Evolutionary conservation across 2,888 invertebrate species (phyloP).

Genomic region (Oligia fasciuncula): DNA sequence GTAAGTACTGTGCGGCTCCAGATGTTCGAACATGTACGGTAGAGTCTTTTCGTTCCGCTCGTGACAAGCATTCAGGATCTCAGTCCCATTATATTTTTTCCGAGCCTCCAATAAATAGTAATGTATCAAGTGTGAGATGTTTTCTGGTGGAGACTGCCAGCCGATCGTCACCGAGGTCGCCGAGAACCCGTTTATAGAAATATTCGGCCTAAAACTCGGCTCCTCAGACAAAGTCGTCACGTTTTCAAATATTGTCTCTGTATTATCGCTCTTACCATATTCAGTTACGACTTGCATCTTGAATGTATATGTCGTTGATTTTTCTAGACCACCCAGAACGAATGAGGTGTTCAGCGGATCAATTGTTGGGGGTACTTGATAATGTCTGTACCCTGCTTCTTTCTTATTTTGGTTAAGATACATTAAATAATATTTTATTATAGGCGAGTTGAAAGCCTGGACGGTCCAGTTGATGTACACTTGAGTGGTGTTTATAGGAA

Average conservation of each 20-base stretch:
- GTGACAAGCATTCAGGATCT: conserved; percentile 89
- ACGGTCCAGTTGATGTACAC: conserved; percentile 96
- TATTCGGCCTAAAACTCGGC: conserved; percentile 94
- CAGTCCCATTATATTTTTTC: conserved; percentile 87
- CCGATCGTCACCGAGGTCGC: conserved; percentile 94
- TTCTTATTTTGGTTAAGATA: conserved; percentile 68
- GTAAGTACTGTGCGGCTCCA: conserved; percentile 95
- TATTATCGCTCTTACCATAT: conserved; percentile 83
- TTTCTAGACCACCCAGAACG: conserved; percentile 92
- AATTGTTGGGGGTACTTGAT: conserved; percentile 81
- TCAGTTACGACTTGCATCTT: conserved; percentile 92
- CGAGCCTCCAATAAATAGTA: conserved; percentile 93
- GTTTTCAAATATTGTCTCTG: conserved; percentile 53
- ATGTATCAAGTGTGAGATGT: conserved; percentile 93
- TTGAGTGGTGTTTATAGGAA: conserved; percentile 93
- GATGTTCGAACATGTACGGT: conserved; percentile 94
- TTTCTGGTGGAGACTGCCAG: conserved; percentile 92
- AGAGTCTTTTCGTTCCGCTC: conserved; percentile 91
- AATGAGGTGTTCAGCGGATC: conserved; percentile 92
- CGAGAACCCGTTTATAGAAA: conserved; percentile 93
- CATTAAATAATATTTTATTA: conserved; percentile 90
- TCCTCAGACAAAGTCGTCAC: conserved; percentile 92
- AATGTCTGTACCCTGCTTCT: conserved; percentile 10
- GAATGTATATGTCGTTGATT: conserved; percentile 92
- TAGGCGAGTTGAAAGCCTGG: conserved; percentile 93